Base-by-base conservation (phyloP, 2,113 vertebrate genomes). In the Erinaceus europaeus region DNA sequence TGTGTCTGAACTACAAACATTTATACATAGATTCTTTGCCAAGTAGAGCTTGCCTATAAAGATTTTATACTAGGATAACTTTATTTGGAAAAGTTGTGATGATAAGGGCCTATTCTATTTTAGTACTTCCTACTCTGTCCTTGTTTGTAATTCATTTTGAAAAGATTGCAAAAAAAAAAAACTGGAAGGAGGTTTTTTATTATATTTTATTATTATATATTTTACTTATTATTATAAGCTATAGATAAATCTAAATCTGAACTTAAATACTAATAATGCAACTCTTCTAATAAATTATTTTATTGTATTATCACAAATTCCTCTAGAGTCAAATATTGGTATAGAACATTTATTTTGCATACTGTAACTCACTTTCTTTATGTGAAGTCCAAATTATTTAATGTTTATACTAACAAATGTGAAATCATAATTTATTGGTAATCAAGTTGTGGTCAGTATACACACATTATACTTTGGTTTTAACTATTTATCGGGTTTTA, bases 51-150 rank as follows among this genome's bases (percentile, higher is more conserved):
- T 68, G 1, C 15, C 20, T 84, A 5, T 38, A 78, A 85, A 92
- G 53, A 55, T 15, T 75, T 21, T 7, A 92, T 44, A 62, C 40
- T 74, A 12, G 6, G 67, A 65, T 73, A 77, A 67, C 57, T 50
- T 77, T 89, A 82, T 89, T 91, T 90, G 23, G 75, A 92, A 91
- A 90, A 40, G 29, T 61, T n/a, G 61, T 14, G 8, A 86, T 88
- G 25, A 83, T 10, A 80, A 87, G 42, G 7, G 5, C 1, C 2
- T 77, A 40, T 3, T 18, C 3, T 55, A 32, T 62, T 90, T 83
- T 64, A 87, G 32, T 80, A 10, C 11, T 50, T 86, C 11, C 0
- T 78, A 91, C 76, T 36, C 0, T 2, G 2, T 61, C 11, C 21
- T 52, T 38, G 1, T 21, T 80, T 91, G 90, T 91, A 46, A 86